These are phyloP conservation scores for Hylaeus volcanicus DNA, from an alignment of 1,140 invertebrate genomes.

Conservation along the genomic window DNA sequence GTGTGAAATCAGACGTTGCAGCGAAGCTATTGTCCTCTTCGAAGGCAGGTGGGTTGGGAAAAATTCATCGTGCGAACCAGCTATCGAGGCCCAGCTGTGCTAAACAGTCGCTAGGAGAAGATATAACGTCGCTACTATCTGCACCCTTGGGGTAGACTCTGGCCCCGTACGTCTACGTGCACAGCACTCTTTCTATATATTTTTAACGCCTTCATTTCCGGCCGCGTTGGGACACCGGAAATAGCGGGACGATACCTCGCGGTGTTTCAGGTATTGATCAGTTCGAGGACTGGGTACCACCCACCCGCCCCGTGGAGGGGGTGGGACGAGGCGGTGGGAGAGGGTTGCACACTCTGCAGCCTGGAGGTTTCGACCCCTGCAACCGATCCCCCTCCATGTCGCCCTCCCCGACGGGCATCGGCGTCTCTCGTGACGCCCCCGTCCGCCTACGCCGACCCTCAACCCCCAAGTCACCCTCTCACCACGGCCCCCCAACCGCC, in stretches of 20 bases:
- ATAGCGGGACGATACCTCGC: conserved; percentile 79
- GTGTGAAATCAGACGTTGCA: background rate
- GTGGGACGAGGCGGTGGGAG: background rate
- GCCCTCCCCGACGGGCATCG: conserved; percentile 37
- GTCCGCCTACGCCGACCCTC: conserved; percentile 44
- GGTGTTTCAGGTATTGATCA: conserved; percentile 81
- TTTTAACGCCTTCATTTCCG: conserved; percentile 78
- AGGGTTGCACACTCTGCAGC: conserved; percentile 39
- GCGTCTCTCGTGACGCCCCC: conserved; percentile 41
- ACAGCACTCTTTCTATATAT: conserved; percentile 25
- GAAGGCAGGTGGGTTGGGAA: background rate
- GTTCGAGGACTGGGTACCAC: conserved; percentile 72
- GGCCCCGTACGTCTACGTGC: conserved; percentile 1
- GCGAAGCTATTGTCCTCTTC: background rate
- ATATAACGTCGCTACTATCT: conserved; percentile 66
- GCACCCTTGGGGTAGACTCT: conserved; percentile 16
- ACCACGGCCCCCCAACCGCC: conserved; percentile 22
- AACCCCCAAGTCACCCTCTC: background rate
- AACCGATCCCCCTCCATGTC: conserved; percentile 39
- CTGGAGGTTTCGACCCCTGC: conserved; percentile 49
- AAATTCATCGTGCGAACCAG: conserved; percentile 26
- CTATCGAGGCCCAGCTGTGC: conserved; percentile 53
- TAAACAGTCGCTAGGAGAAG: conserved; percentile 34
- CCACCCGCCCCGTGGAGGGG: conserved; percentile 27
- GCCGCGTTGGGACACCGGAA: conserved; percentile 76